Conservation (phyloP, 2,113 vertebrate genomes). For the Hippolais icterina region DNA sequence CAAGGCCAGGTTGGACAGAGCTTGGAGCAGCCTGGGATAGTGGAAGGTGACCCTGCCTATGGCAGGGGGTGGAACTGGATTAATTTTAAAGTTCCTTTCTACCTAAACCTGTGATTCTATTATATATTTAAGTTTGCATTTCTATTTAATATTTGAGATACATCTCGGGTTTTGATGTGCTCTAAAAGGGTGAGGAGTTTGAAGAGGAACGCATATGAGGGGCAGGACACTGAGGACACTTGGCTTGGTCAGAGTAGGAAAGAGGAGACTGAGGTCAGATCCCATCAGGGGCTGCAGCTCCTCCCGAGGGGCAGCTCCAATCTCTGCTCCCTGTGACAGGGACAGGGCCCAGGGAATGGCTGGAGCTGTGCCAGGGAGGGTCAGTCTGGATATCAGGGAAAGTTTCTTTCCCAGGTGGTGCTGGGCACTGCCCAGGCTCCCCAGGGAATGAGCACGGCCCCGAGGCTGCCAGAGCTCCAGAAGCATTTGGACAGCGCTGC, state of each 20-base stretch:
- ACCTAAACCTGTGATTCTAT: neutral
- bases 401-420: neutral
- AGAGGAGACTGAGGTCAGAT: neutral
- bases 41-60: neutral
- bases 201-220: neutral
- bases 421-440: neutral
- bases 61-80: too few relatives aligned
- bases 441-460: neutral
- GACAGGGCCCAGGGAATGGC: rapidly evolving
- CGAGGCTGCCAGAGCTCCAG: neutral
- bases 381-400: rapidly evolving
- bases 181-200: neutral
- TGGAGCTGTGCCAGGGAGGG: rapidly evolving
- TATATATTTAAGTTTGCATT: neutral
- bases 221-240: neutral
- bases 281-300: neutral
- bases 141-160: neutral
- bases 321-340: neutral
- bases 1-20: rapidly evolving
- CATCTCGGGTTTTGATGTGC: neutral
- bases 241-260: neutral
- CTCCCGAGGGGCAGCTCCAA: rapidly evolving
- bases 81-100: neutral
- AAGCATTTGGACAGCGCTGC: neutral
- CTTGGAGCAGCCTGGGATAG: rapidly evolving